Conservation (phyloP, 2,113 vertebrate species). For the Cynoglossus semilaevis region DNA sequence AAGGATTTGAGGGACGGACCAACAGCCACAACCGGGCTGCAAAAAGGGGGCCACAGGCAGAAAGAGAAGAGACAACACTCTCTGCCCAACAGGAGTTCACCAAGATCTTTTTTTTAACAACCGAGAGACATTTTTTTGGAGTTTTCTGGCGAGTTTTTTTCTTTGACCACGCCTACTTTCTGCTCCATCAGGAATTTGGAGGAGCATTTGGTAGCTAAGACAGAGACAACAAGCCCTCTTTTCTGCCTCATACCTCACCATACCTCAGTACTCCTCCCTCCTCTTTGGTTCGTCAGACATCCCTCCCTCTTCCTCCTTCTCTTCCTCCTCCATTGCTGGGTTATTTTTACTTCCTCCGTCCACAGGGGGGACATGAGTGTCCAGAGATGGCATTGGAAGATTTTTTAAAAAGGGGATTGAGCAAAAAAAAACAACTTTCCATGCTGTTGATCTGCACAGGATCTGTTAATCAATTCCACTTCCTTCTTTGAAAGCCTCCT, state of each 20-base stretch:
- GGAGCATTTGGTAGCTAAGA: constrained; percentile 45
- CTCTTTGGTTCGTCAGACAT: constrained; percentile 38
- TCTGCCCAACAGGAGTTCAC: constrained; percentile 43
- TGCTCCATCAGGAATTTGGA: constrained; percentile 52
- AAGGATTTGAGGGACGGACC: constrained; percentile 57
- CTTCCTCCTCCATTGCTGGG: constrained; percentile 27
- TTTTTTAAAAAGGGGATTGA: constrained; percentile 28
- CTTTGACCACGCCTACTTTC: constrained; percentile 50
- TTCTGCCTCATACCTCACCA: constrained; percentile 62
- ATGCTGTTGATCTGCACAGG: constrained; percentile 33
- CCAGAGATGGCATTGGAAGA: constrained; percentile 38
- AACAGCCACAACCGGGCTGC: constrained; percentile 39
- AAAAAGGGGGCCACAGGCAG: constrained; percentile 32
- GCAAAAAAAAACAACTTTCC: constrained; percentile 27
- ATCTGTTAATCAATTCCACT: constrained; percentile 56
- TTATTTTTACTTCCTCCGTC: constrained; percentile 41
- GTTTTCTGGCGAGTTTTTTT: constrained; percentile 29
- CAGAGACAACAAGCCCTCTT: constrained; percentile 47
- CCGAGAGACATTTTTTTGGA: constrained; percentile 39
- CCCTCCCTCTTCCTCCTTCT: constrained; percentile 21
- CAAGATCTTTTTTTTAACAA: constrained; percentile 36
- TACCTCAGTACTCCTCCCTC: constrained; percentile 54
- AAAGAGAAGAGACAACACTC: constrained; percentile 36
- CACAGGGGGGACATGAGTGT: constrained; percentile 35
- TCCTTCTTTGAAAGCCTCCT: constrained; percentile 59